Conservation (phyloP, 2,113 vertebrate species). For the Tamias sibiricus region DNA sequence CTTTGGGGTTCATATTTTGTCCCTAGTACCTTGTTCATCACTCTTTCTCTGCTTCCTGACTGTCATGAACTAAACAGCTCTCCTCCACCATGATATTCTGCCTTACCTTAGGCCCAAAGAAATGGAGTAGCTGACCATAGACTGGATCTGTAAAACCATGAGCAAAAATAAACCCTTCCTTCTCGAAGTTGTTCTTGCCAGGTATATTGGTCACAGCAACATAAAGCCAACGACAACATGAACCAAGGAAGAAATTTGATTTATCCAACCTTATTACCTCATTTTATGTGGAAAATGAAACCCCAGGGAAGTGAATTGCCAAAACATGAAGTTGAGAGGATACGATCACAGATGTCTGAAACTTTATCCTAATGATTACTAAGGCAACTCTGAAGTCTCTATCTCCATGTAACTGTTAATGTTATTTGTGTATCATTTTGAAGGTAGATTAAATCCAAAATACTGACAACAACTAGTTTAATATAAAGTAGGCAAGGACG, state of each 20-base stretch:
- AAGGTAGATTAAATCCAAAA: not conserved
- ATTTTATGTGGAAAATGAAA: not conserved
- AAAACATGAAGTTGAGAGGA: not conserved
- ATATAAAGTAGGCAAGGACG: not conserved
- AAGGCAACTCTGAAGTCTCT: not conserved
- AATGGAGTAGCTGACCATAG: too few relatives aligned
- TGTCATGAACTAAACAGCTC: too few relatives aligned
- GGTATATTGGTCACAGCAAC: too few relatives aligned
- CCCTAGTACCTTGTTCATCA: too few relatives aligned
- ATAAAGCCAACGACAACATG: too few relatives aligned
- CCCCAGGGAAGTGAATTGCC: not conserved
- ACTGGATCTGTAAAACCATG: too few relatives aligned
- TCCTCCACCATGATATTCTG: too few relatives aligned
- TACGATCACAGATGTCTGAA: not conserved
- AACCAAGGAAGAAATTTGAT: not conserved
- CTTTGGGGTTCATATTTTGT: too few relatives aligned
- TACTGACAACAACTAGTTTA: not conserved
- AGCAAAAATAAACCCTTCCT: too few relatives aligned
- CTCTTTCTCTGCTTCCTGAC: too few relatives aligned
- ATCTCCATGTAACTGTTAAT: not conserved
- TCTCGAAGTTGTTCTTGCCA: too few relatives aligned
- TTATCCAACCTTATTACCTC: not conserved
- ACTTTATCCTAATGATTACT: not conserved
- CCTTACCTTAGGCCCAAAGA: too few relatives aligned
- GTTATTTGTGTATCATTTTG: not conserved